Conservation (phyloP, 2,113 vertebrate genomes). For the Sitta europaea region DNA sequence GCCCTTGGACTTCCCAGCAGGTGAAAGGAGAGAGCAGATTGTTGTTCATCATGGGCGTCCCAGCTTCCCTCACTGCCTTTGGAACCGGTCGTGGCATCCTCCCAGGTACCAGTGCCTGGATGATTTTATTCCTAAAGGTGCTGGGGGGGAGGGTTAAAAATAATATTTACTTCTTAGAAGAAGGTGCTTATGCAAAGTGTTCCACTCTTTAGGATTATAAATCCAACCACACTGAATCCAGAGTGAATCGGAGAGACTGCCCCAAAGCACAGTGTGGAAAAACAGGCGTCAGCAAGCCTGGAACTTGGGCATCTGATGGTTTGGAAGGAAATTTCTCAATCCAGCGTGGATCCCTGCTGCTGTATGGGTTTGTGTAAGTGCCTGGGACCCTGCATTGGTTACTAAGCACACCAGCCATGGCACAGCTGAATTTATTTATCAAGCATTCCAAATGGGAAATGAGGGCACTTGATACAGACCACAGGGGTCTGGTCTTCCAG, state of each 20-base stretch:
- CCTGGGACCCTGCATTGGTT: neutral
- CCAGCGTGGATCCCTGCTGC: neutral
- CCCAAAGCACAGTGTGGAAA: neutral
- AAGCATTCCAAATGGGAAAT: neutral
- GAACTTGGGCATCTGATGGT: neutral
- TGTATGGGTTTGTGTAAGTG: neutral
- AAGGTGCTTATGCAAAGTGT: conserved; percentile 57
- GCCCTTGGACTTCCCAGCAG: neutral
- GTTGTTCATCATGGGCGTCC: neutral
- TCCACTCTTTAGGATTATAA: conserved; percentile 19
- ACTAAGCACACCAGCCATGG: neutral
- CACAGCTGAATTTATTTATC: neutral
- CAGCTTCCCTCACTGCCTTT: neutral
- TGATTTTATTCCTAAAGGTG: conserved; percentile 30
- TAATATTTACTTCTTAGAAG: conserved; percentile 43
- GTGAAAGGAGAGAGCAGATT: neutral
- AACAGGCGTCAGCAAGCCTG: neutral
- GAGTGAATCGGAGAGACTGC: neutral
- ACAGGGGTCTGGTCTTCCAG: neutral
- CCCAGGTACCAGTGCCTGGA: neutral
- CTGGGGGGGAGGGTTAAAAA: neutral
- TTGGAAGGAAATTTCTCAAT: conserved; percentile 1
- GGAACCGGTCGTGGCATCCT: neutral
- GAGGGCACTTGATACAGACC: neutral
- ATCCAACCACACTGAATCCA: conserved; percentile 22